Conservation (phyloP, 2,797 vertebrate genomes). For the Leuciscus waleckii region DNA sequence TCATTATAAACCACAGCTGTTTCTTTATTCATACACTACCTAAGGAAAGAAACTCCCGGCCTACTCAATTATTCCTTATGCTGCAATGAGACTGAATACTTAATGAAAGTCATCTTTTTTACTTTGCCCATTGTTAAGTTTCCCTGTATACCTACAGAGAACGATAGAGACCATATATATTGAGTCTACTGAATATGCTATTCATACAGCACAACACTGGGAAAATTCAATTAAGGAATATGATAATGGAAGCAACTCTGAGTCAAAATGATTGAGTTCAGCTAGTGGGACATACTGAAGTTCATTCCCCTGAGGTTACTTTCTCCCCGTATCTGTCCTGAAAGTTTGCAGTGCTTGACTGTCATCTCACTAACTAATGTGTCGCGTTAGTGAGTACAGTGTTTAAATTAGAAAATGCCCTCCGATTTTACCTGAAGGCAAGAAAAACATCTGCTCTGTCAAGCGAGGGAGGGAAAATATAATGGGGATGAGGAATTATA, state of each 20-base stretch:
- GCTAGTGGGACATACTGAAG: conserved; percentile 17
- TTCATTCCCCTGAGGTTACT: conserved; percentile 2
- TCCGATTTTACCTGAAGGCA: conserved; percentile 47
- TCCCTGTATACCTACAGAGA: conserved; percentile 12
- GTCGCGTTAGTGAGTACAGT: conserved; percentile 2
- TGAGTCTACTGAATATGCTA: conserved; percentile 44
- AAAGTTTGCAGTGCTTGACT: conserved; percentile 40
- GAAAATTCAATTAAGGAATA: conserved; percentile 57
- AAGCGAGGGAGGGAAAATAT: background rate
- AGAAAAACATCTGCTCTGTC: conserved; percentile 32
- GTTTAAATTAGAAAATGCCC: conserved; percentile 45
- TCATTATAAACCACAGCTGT: conserved; percentile 24
- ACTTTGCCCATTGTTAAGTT: conserved; percentile 42
- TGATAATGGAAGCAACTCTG: conserved; percentile 40
- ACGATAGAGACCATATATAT: conserved; percentile 33
- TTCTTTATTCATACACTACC: conserved; percentile 27
- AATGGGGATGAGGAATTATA: conserved; percentile 14
- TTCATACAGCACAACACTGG: conserved; percentile 35
- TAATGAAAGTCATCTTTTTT: conserved; percentile 38
- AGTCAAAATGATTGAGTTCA: conserved; percentile 19
- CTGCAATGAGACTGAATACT: conserved; percentile 36
- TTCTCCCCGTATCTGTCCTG: background rate
- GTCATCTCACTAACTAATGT: conserved; percentile 22
- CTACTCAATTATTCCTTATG: conserved; percentile 30
- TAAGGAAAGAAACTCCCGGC: conserved; percentile 14